A percentile compares a stretch with the other conserved stretches of the same genome.
Conservation (phyloP, 2,113 vertebrate genomes). For the Dicerorhinus sumatrensis region DNA sequence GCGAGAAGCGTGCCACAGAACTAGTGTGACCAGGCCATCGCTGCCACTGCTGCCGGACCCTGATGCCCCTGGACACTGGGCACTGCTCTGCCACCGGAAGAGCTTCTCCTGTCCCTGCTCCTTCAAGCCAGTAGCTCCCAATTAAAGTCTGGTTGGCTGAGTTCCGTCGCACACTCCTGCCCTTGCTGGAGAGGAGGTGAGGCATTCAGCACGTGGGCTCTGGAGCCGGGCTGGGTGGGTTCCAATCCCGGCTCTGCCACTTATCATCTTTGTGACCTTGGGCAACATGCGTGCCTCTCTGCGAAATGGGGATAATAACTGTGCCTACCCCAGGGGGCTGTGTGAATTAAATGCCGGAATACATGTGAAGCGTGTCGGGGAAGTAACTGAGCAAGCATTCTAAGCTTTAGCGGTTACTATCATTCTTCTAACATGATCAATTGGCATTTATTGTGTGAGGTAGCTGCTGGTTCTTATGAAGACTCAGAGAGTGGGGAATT, state of each 20-base stretch:
- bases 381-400: not conserved
- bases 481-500: not conserved
- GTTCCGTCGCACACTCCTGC: fast-evolving
- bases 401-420: not conserved
- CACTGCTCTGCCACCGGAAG: not conserved
- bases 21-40: not conserved
- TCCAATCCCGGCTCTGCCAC: not conserved
- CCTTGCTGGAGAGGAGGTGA: not conserved
- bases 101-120: not conserved
- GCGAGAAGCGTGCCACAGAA: not conserved
- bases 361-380: fast-evolving
- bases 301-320: not conserved
- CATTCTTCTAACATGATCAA: not conserved
- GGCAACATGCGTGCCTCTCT: not conserved
- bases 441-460: not conserved
- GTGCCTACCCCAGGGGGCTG: fast-evolving
- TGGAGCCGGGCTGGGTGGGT: not conserved
- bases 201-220: not conserved
- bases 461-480: not conserved
- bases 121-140: not conserved
- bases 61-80: too few species aligned
- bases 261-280: not conserved
- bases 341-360: not conserved
- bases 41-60: not conserved
- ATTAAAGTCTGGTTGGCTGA: too few species aligned